A percentile compares a stretch with the other conserved stretches of the same genome.
These are phyloP conservation scores for Neodontobutis hainanensis DNA, from an alignment of 2,113 vertebrate species.

Conservation along the genomic window DNA sequence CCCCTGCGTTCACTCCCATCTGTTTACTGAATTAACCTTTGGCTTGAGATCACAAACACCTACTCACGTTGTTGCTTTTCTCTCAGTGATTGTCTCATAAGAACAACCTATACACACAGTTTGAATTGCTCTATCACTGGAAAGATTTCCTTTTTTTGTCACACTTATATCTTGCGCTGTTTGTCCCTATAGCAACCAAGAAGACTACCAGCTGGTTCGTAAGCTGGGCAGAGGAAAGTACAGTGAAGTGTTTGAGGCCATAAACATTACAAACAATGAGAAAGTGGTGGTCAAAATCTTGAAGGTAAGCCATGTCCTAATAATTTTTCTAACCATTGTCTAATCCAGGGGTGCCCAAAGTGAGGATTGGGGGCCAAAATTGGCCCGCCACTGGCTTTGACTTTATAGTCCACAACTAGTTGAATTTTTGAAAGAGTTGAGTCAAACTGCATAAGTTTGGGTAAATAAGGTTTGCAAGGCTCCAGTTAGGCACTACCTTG, in stretches of 20 bases:
- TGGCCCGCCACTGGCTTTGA: too few species aligned
- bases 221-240: slow-evolving; percentile 98
- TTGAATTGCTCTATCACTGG: background rate
- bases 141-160: background rate
- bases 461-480: too few species aligned
- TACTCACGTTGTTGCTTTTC: background rate
- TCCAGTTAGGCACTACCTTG: too few species aligned
- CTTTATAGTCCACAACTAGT: too few species aligned
- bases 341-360: too few species aligned
- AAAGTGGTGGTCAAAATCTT: slow-evolving; percentile 98
- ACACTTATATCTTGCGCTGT: slow-evolving; percentile 23
- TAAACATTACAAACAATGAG: slow-evolving; percentile 99
- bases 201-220: slow-evolving; percentile 97
- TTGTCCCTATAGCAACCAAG: slow-evolving; percentile 89
- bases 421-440: too few species aligned
- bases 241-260: slow-evolving; percentile 98
- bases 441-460: too few species aligned
- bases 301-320: slow-evolving; percentile 84
- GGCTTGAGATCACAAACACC: background rate
- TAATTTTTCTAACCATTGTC: too few species aligned
- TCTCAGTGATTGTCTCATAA: background rate
- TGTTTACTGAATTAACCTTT: background rate
- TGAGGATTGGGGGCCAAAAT: too few species aligned
- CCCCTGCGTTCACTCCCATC: background rate
- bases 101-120: background rate